Conservation (phyloP, 1,140 invertebrate genomes). For the Drosophila bipectinata region DNA sequence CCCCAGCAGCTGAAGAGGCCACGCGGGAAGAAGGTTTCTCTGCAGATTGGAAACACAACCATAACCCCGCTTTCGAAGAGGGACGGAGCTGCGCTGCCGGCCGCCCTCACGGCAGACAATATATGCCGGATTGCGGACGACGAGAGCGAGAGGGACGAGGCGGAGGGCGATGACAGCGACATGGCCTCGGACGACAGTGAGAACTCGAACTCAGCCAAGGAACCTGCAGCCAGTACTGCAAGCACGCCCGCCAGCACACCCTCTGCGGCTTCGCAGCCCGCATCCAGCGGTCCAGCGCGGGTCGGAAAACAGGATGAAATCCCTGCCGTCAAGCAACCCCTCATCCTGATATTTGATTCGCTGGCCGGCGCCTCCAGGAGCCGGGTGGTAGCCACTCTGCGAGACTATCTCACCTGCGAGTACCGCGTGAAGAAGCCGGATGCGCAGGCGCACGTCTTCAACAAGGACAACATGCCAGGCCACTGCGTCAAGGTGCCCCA, state of each 20-base stretch:
- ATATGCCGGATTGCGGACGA: conserved; percentile 88
- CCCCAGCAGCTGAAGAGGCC: conserved; percentile 85
- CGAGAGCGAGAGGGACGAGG: conserved; percentile 91
- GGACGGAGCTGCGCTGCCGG: conserved; percentile 78
- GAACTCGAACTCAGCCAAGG: conserved; percentile 77
- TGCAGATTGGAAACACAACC: conserved; percentile 89
- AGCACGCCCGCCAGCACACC: background rate
- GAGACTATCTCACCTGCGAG: conserved; percentile 96
- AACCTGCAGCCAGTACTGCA: conserved; percentile 4
- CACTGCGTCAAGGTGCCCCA: conserved; percentile 95
- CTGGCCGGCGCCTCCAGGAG: conserved; percentile 91
- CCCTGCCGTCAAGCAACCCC: conserved; percentile 86
- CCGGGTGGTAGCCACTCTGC: conserved; percentile 92
- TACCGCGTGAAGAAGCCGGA: conserved; percentile 90
- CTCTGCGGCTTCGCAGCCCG: background rate
- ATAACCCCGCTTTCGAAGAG: conserved; percentile 86
- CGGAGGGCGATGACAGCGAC: conserved; percentile 89
- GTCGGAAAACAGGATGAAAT: conserved; percentile 35
- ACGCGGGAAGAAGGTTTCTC: conserved; percentile 74
- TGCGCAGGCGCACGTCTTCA: conserved; percentile 86
- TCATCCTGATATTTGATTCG: conserved; percentile 98
- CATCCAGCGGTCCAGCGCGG: conserved; percentile 25
- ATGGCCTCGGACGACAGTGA: conserved; percentile 88
- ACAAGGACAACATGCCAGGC: conserved; percentile 92
- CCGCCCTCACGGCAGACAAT: conserved; percentile 53